These are phyloP conservation scores for Bergia puertoricense DNA, from an alignment of 92 coral and sea anemone species.

Conservation along the genomic window DNA sequence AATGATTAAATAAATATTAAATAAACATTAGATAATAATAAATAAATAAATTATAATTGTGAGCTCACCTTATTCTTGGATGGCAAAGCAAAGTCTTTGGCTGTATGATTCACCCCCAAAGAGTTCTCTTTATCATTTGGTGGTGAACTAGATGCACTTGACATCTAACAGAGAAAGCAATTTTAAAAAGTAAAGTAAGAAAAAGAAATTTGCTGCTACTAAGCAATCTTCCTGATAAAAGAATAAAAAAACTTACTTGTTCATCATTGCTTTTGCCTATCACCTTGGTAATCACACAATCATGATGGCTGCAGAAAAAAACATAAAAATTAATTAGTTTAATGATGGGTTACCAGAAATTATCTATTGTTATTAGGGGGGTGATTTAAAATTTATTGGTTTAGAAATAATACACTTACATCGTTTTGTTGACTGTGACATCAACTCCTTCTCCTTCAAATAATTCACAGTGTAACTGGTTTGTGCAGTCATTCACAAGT, in stretches of 20 bases:
- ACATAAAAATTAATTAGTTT: background rate
- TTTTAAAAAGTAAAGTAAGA: background rate
- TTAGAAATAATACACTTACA: slow-evolving; percentile 50
- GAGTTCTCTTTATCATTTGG: slow-evolving; percentile 67
- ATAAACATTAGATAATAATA: no score
- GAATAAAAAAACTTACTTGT: background rate
- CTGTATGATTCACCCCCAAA: background rate
- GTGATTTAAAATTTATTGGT: no score
- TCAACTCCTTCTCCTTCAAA: slow-evolving; percentile 66
- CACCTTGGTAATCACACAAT: slow-evolving; percentile 6
- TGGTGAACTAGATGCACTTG: slow-evolving; percentile 51
- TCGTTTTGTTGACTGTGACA: slow-evolving; percentile 41
- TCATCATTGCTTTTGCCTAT: background rate
- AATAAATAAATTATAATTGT: background rate
- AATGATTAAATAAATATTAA: background rate
- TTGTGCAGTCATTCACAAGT: slow-evolving; percentile 60
- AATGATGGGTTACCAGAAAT: background rate
- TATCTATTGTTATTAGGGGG: background rate
- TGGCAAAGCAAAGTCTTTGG: background rate
- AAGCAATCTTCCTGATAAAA: no score
- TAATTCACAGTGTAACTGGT: slow-evolving; percentile 54
- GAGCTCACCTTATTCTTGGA: background rate
- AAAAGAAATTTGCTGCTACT: no score
- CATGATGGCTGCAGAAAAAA: background rate
- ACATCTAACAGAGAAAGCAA: slow-evolving; percentile 7